Evolutionary conservation across 2,888 invertebrate species (phyloP), one percentile per base, ranked within the genome.

Genomic region (Andrena minutula): DNA sequence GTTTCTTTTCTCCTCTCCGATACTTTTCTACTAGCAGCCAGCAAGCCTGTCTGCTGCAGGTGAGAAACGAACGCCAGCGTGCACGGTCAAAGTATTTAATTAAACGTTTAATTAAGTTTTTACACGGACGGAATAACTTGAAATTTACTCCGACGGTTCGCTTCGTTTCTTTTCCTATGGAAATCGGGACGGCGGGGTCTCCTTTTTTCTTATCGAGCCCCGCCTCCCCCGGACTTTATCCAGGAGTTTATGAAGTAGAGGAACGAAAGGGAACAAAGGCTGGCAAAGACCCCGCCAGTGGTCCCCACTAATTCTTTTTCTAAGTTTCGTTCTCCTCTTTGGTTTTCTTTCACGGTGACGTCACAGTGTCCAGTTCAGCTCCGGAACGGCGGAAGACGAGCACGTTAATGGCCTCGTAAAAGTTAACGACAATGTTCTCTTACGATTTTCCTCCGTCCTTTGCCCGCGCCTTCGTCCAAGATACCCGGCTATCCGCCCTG

Each of bases 401-500:
- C 89, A 92, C 93, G 92, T 93, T 94, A 93, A 94, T 92, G 91
- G 90, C 92, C 86, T 93, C 94, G 91, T 94, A 93, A 93, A 94
- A 93, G 93, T 93, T 93, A 93, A 94, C 93, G 93, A 93, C 93
- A 92, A 93, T 93, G 93, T 93, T 91, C 92, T 90, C 90, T 89
- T 90, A 90, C 93, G 90, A 92, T 92, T 91, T 90, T 89, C 88
- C 88, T 87, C 88, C 81, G 85, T 88, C 86, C 88, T 88, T 87
- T 85, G 56, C 56, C 23, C 88, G 78, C 68, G 66, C 75, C 81
- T 51, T 58, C 72, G 30, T 58, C 78, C 47, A 68, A 63, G 79
- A 73, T 60, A 76, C 68, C 71, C 58, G 53, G 49, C 85, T 71
- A 65, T 75, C 73, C 83, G 73, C 72, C 75, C 79, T 51, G 79